These are phyloP conservation scores for Urocynchramus pylzowi DNA, from an alignment of 2,113 vertebrate genomes.

Conservation along the genomic window DNA sequence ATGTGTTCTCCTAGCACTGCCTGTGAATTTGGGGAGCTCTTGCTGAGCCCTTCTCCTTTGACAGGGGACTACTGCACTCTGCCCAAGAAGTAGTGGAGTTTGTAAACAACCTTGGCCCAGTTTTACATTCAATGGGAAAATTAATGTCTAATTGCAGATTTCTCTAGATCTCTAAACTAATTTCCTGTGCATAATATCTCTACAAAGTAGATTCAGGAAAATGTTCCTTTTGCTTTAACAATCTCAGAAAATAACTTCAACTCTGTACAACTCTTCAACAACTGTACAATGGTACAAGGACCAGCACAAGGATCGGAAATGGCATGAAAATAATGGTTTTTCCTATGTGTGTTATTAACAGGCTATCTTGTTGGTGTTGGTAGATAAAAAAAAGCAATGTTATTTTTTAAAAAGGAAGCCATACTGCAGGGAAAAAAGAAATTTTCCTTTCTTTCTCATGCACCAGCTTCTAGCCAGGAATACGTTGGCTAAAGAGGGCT, in stretches of 20 bases:
- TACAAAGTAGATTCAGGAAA: not conserved
- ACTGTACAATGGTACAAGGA: not conserved
- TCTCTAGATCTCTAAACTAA: not conserved
- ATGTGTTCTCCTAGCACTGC: not conserved
- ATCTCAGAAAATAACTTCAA: not conserved
- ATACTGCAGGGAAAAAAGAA: not conserved
- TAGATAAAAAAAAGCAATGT: not conserved
- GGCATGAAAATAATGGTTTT: not conserved
- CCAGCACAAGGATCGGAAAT: not conserved
- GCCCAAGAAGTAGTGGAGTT: not conserved
- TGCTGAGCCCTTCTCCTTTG: not conserved
- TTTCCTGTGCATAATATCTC: not conserved
- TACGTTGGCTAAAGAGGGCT: not conserved
- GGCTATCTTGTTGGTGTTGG: not conserved
- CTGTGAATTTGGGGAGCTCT: not conserved
- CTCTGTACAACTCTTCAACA: not conserved
- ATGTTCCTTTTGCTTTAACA: not conserved
- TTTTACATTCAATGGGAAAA: not conserved
- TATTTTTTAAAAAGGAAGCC: not conserved
- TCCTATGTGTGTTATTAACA: not conserved
- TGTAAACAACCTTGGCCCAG: not conserved
- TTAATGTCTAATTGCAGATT: not conserved
- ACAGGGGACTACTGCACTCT: not conserved
- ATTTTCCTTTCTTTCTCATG: not conserved
- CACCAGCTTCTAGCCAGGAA: not conserved